These are phyloP conservation scores for Alouatta caraya DNA, from an alignment of 2,797 vertebrate genomes.

Conservation along the genomic window DNA sequence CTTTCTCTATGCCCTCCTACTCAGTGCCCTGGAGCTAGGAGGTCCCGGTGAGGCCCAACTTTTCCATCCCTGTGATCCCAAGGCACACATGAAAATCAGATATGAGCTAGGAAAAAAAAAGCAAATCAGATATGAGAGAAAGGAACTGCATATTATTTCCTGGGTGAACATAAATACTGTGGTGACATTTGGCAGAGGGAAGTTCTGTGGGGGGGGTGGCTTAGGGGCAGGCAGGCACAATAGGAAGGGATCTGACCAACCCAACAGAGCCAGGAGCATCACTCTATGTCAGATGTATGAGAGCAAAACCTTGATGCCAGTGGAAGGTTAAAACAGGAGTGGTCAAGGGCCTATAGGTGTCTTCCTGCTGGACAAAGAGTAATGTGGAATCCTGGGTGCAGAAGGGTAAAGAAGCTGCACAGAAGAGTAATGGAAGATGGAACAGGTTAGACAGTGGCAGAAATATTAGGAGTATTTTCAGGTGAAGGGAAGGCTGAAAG, in stretches of 20 bases:
- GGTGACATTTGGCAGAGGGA: not conserved
- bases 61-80: not conserved
- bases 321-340: not conserved
- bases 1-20: not conserved
- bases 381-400: not conserved
- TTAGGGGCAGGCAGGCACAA: not conserved
- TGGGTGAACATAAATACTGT: not conserved
- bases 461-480: not conserved
- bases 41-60: not conserved
- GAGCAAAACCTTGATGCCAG: not conserved
- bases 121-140: not conserved
- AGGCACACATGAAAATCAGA: not conserved
- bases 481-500: slow-evolving; percentile 11
- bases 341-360: not conserved
- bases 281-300: not conserved
- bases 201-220: not conserved
- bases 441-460: not conserved
- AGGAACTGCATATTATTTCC: not conserved
- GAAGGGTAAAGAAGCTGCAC: not conserved
- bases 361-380: slow-evolving; percentile 20
- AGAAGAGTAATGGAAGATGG: not conserved
- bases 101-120: not conserved
- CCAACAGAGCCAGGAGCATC: not conserved
- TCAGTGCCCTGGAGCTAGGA: not conserved
- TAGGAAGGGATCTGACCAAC: not conserved